Evolutionary conservation across 2,797 vertebrate species (phyloP).

Genomic region (Chrysocyon brachyurus): DNA sequence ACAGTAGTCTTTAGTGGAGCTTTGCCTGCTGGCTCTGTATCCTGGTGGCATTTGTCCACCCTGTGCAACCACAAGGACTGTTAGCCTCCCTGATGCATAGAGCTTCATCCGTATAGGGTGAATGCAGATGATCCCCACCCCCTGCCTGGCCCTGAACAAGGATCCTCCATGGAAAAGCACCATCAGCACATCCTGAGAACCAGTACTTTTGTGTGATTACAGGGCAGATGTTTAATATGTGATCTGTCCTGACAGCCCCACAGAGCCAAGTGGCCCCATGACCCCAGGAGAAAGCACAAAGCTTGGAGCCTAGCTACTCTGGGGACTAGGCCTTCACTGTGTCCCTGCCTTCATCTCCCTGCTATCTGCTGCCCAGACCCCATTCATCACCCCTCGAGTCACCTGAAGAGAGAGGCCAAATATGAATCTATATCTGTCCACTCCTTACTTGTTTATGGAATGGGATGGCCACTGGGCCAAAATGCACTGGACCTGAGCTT

Average conservation of each 20-base stretch:
- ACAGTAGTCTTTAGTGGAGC: not conserved
- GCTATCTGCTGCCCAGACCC: too few species aligned
- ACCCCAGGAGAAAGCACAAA: not conserved
- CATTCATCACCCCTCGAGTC: not conserved
- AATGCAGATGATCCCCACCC: accelerated
- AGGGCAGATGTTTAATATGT: not conserved
- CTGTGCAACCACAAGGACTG: not conserved
- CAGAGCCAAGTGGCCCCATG: not conserved
- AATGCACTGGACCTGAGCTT: too few species aligned
- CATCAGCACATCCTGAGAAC: not conserved
- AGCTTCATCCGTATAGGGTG: too few species aligned
- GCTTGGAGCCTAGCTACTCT: not conserved
- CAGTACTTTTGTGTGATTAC: not conserved
- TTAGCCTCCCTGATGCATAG: not conserved
- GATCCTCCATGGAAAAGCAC: not conserved
- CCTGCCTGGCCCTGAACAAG: not conserved
- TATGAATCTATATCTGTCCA: not conserved
- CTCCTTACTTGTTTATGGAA: not conserved
- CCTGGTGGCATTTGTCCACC: accelerated
- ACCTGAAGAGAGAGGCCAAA: not conserved
- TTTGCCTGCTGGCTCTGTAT: not conserved
- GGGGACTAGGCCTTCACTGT: not conserved
- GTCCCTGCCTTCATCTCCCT: not conserved
- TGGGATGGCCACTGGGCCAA: not conserved
- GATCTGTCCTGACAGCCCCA: not conserved